Base-by-base conservation (phyloP, 2,888 invertebrate genomes). In the Cheilosia scutellata region DNA sequence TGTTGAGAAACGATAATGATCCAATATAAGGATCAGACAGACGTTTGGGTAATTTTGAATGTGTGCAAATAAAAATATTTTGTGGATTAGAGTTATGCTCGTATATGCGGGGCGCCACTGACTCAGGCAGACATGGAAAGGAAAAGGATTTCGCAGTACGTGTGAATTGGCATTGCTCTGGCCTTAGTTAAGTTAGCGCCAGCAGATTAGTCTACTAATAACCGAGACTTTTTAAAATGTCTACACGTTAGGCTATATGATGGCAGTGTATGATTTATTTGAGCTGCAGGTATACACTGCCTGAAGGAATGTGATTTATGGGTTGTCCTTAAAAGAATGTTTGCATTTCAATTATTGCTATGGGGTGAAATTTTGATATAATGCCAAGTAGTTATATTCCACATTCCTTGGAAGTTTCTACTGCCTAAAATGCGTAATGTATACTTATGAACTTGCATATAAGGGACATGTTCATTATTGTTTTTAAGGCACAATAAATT, bases 1-100 rank as follows among this genome's bases (percentile, higher is more conserved):
- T 78, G 76, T 66, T 65, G 78, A 68, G 55, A 72, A 83, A 60
- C 72, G 82, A 86, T 86, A 82, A 82, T 86, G 82, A 86, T 86
- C 82, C 82, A 86, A 86, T 82, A 55, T 68, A 80, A 66, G 82
- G 82, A 77, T 82, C 76, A 82, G 82, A 77, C 76, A 77, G 68
- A n/a, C 40, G 55, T 80, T 80, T 16, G 55, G 29, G 31, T 55
- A 57, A 58, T 65, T 71, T 60, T 31, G 31, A 58, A 33, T 58
- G 42, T 66, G 83, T 79, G 74, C 57, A 68, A 68, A 75, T 75
- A 75, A 75, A 70, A 75, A 80, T 84, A 80, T 80, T 80, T 84
- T 84, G 78, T 75, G 70, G 80, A 84, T 84, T 80, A 63, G 16
- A 70, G 62, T 62, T 37, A 37, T 37, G 11, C 11, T 37, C 37